phyloP scores from a whole-genome alignment of 2,888 invertebrate genomes.

The Orthonychiurus folsomi region DNA sequence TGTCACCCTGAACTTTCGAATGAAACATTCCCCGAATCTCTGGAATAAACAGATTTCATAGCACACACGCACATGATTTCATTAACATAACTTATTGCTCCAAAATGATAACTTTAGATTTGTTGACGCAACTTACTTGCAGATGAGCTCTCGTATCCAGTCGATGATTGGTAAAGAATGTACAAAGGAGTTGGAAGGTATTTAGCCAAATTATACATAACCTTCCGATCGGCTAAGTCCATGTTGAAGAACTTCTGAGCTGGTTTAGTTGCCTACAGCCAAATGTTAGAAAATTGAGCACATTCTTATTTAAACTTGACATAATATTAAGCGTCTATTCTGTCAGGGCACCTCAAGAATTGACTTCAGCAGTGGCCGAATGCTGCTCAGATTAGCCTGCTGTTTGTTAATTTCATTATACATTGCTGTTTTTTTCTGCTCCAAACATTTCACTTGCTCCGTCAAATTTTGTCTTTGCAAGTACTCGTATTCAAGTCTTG shows the following conservation, averaged over 20 bases:
- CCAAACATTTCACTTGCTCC: slow-evolving; percentile 62
- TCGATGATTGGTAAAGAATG: slow-evolving; percentile 73
- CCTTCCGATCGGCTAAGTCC: slow-evolving; percentile 66
- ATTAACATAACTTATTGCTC: too few relatives aligned
- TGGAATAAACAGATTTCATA: too few relatives aligned
- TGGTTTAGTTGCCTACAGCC: slow-evolving; percentile 70
- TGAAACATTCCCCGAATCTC: background rate
- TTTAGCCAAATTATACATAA: slow-evolving; percentile 64
- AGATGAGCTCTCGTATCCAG: slow-evolving; percentile 70
- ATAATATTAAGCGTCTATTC: too few relatives aligned
- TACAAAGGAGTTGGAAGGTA: slow-evolving; percentile 74
- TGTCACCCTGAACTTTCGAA: slow-evolving; percentile 28
- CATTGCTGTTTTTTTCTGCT: slow-evolving; percentile 66
- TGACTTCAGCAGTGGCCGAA: slow-evolving; percentile 66
- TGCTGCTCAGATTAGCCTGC: slow-evolving; percentile 65
- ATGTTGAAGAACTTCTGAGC: slow-evolving; percentile 79
- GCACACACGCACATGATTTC: too few relatives aligned
- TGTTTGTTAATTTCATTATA: slow-evolving; percentile 65
- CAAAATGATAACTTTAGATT: background rate
- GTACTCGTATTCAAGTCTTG: slow-evolving; percentile 84
- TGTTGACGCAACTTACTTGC: background rate
- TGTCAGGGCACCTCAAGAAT: slow-evolving; percentile 60
- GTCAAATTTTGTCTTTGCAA: slow-evolving; percentile 76
- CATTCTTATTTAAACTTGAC: background rate
- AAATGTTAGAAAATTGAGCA: slow-evolving; percentile 11